A percentile compares a stretch with the other conserved stretches of the same genome.
These are phyloP conservation scores for Apoda limacodes DNA, from an alignment of 2,888 invertebrate genomes.

Conservation along the genomic window DNA sequence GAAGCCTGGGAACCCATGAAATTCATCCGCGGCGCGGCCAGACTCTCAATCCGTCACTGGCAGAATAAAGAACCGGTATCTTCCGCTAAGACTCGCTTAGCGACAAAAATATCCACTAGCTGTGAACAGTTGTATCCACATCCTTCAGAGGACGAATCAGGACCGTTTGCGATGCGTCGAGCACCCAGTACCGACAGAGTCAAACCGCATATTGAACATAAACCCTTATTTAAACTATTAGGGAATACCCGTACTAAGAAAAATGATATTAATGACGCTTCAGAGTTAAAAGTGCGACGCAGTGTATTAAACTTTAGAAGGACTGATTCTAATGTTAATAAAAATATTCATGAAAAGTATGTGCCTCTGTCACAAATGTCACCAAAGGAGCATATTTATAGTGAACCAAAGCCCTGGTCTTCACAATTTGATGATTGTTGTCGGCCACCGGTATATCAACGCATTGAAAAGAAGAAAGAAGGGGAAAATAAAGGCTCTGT, in stretches of 20 bases:
- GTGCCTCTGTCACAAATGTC: constrained; percentile 50
- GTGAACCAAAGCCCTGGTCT: constrained; percentile 53
- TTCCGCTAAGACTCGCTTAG: constrained; percentile 45
- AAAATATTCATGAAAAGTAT: constrained; percentile 60
- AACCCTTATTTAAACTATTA: constrained; percentile 54
- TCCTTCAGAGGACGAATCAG: constrained; percentile 41
- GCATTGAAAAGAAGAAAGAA: constrained; percentile 53
- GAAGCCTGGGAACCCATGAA: constrained; percentile 64
- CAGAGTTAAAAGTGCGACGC: constrained; percentile 46
- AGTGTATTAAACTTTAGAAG: constrained; percentile 58
- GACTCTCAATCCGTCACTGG: constrained; percentile 66
- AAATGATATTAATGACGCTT: constrained; percentile 38
- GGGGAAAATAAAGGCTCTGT: constrained; percentile 33
- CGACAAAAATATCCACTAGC: constrained; percentile 58
- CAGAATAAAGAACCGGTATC: constrained; percentile 57
- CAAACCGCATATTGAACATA: constrained; percentile 47
- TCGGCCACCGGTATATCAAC: constrained; percentile 56
- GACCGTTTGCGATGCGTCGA: constrained; percentile 48
- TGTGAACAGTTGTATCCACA: constrained; percentile 62
- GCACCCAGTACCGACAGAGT: constrained; percentile 64
- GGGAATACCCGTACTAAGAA: constrained; percentile 56
- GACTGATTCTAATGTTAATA: constrained; percentile 39
- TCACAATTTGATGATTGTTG: constrained; percentile 51
- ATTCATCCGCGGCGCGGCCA: constrained; percentile 58
- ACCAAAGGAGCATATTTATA: constrained; percentile 51